phyloP scores from a whole-genome alignment of 2,888 invertebrate genomes.

The Pterostichus niger region DNA sequence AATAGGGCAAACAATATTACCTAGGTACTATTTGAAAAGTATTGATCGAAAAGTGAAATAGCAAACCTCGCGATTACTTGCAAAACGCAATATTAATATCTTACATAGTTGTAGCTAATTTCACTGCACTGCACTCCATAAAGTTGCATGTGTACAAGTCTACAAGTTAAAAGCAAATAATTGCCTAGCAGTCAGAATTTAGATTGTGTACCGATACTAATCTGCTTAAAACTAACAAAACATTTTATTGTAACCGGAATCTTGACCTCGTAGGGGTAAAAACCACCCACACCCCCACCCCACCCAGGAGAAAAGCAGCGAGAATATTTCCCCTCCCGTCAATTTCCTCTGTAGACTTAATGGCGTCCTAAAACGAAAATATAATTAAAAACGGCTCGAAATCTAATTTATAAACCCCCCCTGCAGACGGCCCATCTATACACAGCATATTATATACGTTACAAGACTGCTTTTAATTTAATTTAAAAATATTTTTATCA shows the following conservation, averaged over 20 bases:
- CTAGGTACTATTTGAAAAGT: too few species aligned
- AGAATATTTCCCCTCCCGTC: constrained; percentile 67
- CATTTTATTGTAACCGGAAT: constrained; percentile 37
- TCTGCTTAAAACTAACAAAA: constrained; percentile 19
- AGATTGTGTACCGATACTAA: too few species aligned
- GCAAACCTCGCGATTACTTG: too few species aligned
- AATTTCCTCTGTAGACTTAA: constrained; percentile 69
- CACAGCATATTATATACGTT: constrained; percentile 61
- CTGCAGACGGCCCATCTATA: constrained; percentile 53
- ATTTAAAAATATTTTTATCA: constrained; percentile 74
- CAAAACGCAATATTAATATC: constrained; percentile 25
- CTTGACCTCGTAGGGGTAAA: constrained; percentile 24
- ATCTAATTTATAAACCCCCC: constrained; percentile 65
- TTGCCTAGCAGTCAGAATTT: too few species aligned
- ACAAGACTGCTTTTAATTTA: constrained; percentile 66
- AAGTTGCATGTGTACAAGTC: too few species aligned
- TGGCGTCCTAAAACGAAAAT: constrained; percentile 72
- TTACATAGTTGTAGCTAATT: constrained; percentile 18
- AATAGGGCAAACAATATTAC: too few species aligned
- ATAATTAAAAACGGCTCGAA: constrained; percentile 72
- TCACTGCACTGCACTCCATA: too few species aligned
- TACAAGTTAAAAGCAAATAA: too few species aligned
- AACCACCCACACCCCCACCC: not conserved
- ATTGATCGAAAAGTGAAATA: too few species aligned
- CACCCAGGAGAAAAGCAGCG: constrained; percentile 8